Evolutionary conservation across 2,888 invertebrate species (phyloP), one percentile per base, ranked within the genome.

Genomic region (Nysson spinosus): DNA sequence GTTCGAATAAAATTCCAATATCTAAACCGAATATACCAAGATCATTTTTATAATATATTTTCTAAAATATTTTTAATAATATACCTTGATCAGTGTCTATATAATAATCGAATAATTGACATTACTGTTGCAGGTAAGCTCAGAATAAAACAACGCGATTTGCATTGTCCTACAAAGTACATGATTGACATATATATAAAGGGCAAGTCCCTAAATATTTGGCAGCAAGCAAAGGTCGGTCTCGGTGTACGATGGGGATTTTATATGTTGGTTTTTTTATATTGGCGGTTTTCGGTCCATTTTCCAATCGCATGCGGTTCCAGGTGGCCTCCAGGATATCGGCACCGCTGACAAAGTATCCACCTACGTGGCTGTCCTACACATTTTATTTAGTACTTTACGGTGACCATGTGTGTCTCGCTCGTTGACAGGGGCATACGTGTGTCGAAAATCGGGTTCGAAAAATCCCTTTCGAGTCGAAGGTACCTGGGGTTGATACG

Each of bases 311-410:
- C 12, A 42, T 3, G 14, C 52, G 17, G 32, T 49, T 60, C 60
- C 64, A 64, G 52, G 12, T 4, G 4, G 2, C 14, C 2, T 34
- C 34, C 30, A 9, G 34, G 14, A 34, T 14, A 43, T 46, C 61
- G 39, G 16, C 12, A 43, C 19, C 43, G 52, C 52, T 54, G 47
- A 28, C 52, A 64, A 60, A 49, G 30, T 49, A 44, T 54, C 61
- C 54, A 49, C 37, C 47, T 52, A 52, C 26, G 26, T 64, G 43
- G 40, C 42, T 20, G 11, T 42, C 5, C 9, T 17, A 24, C 34
- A 40, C 14, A 12, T 51, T 16, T 20, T 57, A 52, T 52, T 43
- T 19, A 37, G 32, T 20, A 28, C 20, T 17, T 17, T n/a, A 17
- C 32, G 6, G 12, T 26, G 22, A 22, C 12, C 17, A 12, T 22